A percentile compares a stretch with the other conserved stretches of the same genome.
phyloP scores from a whole-genome alignment of 2,797 vertebrate species.

The Fringilla coelebs region DNA sequence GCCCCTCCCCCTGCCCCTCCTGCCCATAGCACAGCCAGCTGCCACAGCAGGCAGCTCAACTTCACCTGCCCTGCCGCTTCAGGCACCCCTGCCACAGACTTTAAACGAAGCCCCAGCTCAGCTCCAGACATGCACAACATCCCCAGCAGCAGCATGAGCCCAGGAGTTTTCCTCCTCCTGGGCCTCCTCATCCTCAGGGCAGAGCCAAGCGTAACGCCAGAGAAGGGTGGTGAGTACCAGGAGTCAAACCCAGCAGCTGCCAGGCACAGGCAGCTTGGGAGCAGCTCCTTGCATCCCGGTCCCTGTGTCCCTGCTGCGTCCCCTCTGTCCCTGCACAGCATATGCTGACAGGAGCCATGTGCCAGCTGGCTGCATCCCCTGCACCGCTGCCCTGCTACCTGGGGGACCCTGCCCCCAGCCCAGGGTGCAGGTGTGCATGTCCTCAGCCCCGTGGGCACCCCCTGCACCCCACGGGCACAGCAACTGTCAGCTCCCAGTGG shows the following conservation, averaged over 20 bases:
- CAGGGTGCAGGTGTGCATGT: not conserved
- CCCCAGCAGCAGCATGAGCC: not conserved
- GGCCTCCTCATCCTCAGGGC: not conserved
- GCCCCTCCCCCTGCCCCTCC: constrained; percentile 28
- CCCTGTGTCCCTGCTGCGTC: fast-evolving
- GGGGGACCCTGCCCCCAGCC: not conserved
- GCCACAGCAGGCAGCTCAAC: not conserved
- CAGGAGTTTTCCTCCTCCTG: not conserved
- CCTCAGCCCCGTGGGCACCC: not conserved
- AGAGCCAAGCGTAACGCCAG: fast-evolving
- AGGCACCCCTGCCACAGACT: not conserved
- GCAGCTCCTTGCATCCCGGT: fast-evolving
- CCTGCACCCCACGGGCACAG: not conserved
- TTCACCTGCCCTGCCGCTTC: not conserved
- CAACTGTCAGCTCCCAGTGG: not conserved
- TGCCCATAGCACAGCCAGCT: not conserved
- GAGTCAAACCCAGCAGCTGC: not conserved
- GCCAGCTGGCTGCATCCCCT: not conserved
- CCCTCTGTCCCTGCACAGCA: not conserved
- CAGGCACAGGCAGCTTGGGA: not conserved
- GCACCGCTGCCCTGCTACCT: fast-evolving
- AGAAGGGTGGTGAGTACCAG: not conserved
- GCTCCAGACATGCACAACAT: fast-evolving
- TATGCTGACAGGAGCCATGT: not conserved
- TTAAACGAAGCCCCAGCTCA: not conserved